Evolutionary conservation across 1,140 invertebrate species (phyloP).

Genomic region (Coenobita brevimanus): DNA sequence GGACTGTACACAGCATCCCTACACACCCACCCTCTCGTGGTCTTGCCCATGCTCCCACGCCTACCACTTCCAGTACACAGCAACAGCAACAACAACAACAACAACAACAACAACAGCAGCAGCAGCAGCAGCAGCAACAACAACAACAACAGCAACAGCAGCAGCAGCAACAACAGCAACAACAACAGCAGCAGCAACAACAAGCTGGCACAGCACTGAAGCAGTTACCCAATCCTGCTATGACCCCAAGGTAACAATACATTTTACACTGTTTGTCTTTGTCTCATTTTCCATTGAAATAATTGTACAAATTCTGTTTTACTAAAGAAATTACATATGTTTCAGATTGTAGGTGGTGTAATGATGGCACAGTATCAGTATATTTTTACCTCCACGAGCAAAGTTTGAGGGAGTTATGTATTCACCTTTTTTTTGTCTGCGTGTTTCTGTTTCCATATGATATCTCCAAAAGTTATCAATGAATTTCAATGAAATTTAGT

Average conservation of each 20-base stretch:
- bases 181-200: slow-evolving; percentile 14
- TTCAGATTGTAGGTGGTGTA: too few species aligned
- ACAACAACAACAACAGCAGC: background rate
- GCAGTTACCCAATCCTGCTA: slow-evolving; percentile 41
- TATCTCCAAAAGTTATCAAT: too few species aligned
- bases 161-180: background rate
- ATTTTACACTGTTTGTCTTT: background rate
- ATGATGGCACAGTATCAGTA: too few species aligned
- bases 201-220: background rate
- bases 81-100: background rate
- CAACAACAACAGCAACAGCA: too few species aligned
- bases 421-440: too few species aligned
- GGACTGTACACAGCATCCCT: slow-evolving; percentile 70
- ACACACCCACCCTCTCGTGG: slow-evolving; percentile 68
- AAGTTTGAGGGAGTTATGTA: too few species aligned
- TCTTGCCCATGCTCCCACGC: slow-evolving; percentile 59
- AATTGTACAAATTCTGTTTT: background rate
- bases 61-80: background rate
- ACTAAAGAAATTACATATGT: background rate
- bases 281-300: background rate
- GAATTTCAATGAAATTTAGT: too few species aligned
- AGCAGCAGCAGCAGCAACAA: too few species aligned
- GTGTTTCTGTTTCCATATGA: too few species aligned
- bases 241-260: slow-evolving; percentile 39
- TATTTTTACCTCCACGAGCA: too few species aligned